These are phyloP conservation scores for Tetragnatha versicolor DNA, from an alignment of 1,140 invertebrate species.

Conservation along the genomic window DNA sequence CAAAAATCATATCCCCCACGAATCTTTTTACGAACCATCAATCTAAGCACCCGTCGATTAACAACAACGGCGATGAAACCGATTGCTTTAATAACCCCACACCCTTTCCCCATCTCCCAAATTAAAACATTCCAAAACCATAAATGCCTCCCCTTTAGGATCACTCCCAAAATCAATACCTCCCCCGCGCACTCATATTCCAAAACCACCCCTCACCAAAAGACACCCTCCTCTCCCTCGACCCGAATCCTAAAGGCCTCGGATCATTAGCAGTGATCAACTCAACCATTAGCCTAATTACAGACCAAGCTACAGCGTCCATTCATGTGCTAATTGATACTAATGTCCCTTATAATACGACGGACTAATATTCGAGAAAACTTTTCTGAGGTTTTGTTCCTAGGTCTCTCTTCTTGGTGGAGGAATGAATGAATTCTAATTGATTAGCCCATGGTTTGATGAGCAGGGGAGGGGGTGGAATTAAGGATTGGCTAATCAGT, in stretches of 20 bases:
- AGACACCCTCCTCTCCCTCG: background rate
- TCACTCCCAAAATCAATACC: background rate
- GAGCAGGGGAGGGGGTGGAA: slow-evolving; percentile 34
- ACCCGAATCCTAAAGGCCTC: slow-evolving; percentile 10
- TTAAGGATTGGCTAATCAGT: slow-evolving; percentile 37
- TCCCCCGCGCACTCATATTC: background rate
- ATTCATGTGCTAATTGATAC: slow-evolving; percentile 50
- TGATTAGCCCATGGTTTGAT: slow-evolving; percentile 34
- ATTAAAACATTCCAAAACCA: slow-evolving; percentile 44
- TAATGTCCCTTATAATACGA: slow-evolving; percentile 48
- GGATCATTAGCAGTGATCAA: slow-evolving; percentile 52
- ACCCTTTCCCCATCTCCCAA: slow-evolving; percentile 35
- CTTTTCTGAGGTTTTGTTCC: slow-evolving; percentile 43
- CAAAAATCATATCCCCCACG: too few relatives aligned
- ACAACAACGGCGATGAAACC: too few relatives aligned
- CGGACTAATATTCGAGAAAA: slow-evolving; percentile 18
- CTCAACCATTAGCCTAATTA: slow-evolving; percentile 51
- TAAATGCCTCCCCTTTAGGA: too few relatives aligned
- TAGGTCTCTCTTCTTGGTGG: background rate
- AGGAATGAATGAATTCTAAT: slow-evolving; percentile 14
- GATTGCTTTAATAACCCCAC: too few relatives aligned
- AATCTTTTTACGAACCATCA: too few relatives aligned
- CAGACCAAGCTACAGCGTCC: slow-evolving; percentile 23
- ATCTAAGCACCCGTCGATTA: too few relatives aligned
- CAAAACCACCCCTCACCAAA: background rate